Evolutionary conservation across 2,113 vertebrate genomes (phyloP), one percentile per base, ranked within the genome.

Genomic region (Hiodon alosoides): DNA sequence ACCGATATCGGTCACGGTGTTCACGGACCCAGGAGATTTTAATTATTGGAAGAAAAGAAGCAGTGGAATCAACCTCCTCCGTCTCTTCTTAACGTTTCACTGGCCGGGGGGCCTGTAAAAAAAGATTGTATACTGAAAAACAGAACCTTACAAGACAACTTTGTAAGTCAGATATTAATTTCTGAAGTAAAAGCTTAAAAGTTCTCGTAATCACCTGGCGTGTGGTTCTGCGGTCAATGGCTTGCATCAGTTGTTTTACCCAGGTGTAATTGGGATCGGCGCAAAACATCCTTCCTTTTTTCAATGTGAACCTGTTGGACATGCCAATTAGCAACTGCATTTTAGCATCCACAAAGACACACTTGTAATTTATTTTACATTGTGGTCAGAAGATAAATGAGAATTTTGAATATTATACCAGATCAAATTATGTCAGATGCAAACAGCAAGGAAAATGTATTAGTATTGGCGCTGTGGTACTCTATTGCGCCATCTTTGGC

Each of bases 291-390:
- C 0, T 73, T 9, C 1, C 0, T 2, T 1, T 65, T 9, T 66
- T 78, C 61, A 70, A 0, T 9, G 0, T 46, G 60, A 78, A 78
- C 61, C 77, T 78, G 75, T 71, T 53, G 16, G 48, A 60, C 11
- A 58, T 10, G 5, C 53, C 31, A 6, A 3, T 46, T 66, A 8
- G 46, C 6, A 3, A 11, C 64, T 61, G 59, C 14, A n/a, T n/a
- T n/a, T n/a, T n/a, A n/a, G n/a, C n/a, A n/a, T n/a, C n/a, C n/a
- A n/a, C n/a, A n/a, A n/a, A n/a, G n/a, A n/a, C n/a, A n/a, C n/a
- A n/a, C n/a, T n/a, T n/a, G n/a, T n/a, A n/a, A n/a, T n/a, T n/a
- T n/a, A n/a, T n/a, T n/a, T n/a, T 31, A 31, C 31, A 31, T 31
- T 31, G 31, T 31, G 31, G 31, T 31, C 31, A 31, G 31, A 31